Conservation (phyloP, 2,797 vertebrate species). For the Simalia tracyae region DNA sequence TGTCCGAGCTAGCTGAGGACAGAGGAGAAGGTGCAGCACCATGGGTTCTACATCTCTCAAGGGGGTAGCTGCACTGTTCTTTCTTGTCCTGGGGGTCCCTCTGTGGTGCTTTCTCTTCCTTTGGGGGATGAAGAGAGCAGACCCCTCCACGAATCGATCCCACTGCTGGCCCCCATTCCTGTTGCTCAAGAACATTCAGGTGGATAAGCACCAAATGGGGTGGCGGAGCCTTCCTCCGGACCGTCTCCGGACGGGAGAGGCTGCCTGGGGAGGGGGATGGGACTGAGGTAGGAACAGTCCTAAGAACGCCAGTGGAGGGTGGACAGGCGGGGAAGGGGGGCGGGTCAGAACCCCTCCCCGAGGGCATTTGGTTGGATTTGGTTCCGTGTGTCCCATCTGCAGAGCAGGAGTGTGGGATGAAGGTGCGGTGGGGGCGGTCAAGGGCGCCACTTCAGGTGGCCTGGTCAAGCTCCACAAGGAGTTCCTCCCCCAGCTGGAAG, state of each 20-base stretch:
- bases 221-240: background rate
- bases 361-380: conserved; percentile 47
- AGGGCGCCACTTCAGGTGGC: conserved; percentile 32
- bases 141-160: background rate
- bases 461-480: conserved; percentile 39
- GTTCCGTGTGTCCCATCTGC: conserved; percentile 48
- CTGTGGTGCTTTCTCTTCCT: background rate
- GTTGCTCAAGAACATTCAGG: conserved; percentile 46
- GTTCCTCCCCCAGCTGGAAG: conserved; percentile 30
- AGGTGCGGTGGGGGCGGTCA: background rate
- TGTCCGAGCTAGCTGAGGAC: background rate
- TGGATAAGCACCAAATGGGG: conserved; percentile 21
- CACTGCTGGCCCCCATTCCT: background rate
- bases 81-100: background rate
- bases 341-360: background rate
- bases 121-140: background rate
- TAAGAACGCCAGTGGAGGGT: background rate
- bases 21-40: background rate
- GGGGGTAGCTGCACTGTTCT: background rate
- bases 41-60: background rate
- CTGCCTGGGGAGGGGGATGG: background rate
- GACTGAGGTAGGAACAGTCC: conserved; percentile 42
- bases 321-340: background rate
- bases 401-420: conserved; percentile 24
- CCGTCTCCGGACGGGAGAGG: background rate